Evolutionary conservation across 2,797 vertebrate genomes (phyloP).

Genomic region (Chiloscyllium punctatum): DNA sequence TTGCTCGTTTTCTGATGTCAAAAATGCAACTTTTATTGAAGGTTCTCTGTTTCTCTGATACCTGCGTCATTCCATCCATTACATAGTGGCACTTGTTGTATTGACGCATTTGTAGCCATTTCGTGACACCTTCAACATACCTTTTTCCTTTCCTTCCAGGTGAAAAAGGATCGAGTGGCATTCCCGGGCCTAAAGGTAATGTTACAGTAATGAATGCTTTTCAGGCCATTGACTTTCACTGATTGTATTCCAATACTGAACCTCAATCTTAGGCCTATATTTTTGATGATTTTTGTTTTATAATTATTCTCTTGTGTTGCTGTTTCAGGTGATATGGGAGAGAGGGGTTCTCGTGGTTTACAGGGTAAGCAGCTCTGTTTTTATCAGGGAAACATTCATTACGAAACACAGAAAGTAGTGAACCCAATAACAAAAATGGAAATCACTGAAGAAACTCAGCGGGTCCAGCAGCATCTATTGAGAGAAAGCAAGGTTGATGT

Average conservation of each 20-base stretch:
- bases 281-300: background rate
- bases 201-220: background rate
- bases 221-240: background rate
- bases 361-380: background rate
- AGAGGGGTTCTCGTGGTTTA: background rate
- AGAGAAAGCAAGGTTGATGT: no score
- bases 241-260: background rate
- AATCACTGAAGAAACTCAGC: no score
- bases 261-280: background rate
- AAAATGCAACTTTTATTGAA: background rate
- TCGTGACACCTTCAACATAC: background rate
- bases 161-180: background rate
- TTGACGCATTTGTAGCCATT: background rate
- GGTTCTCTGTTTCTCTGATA: background rate
- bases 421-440: background rate
- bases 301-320: background rate
- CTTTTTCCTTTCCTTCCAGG: background rate
- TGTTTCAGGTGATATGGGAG: background rate
- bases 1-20: background rate
- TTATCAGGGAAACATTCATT: background rate
- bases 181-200: background rate
- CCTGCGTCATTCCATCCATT: background rate
- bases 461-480: no score
- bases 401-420: background rate
- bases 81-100: background rate